Evolutionary conservation across 2,797 vertebrate species (phyloP).

Genomic region (Setipinna tenuifilis): DNA sequence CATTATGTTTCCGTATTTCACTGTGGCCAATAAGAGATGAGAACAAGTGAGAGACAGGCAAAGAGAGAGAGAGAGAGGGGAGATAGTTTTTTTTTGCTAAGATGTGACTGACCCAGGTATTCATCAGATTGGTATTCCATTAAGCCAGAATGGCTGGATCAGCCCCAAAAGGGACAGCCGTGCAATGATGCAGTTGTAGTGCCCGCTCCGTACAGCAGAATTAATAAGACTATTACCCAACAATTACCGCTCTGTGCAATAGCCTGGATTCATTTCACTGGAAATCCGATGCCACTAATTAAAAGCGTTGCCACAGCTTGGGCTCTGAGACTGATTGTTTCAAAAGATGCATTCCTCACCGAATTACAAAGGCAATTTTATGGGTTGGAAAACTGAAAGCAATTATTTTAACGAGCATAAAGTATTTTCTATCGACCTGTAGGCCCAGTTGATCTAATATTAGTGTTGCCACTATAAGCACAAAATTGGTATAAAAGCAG

Average conservation of each 20-base stretch:
- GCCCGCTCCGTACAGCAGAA: slow-evolving; percentile 81
- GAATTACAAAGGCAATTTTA: slow-evolving; percentile 77
- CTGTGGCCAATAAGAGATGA: background rate
- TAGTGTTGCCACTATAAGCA: slow-evolving; percentile 67
- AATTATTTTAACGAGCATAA: slow-evolving; percentile 79
- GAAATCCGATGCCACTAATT: slow-evolving; percentile 81
- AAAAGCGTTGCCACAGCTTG: slow-evolving; percentile 73
- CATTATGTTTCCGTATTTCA: slow-evolving; percentile 12
- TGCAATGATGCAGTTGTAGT: slow-evolving; percentile 69
- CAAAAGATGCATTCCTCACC: slow-evolving; percentile 71
- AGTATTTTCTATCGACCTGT: slow-evolving; percentile 75
- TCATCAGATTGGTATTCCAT: slow-evolving; percentile 85
- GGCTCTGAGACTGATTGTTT: slow-evolving; percentile 69
- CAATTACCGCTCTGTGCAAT: slow-evolving; percentile 87
- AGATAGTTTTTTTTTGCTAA: slow-evolving; percentile 52
- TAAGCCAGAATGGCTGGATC: slow-evolving; percentile 83
- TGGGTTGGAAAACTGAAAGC: slow-evolving; percentile 74
- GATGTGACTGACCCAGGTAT: slow-evolving; percentile 86
- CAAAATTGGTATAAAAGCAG: slow-evolving; percentile 53
- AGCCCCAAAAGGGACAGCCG: slow-evolving; percentile 69
- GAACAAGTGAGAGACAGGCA: slow-evolving; percentile 39
- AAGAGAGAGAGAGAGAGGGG: slow-evolving; percentile 24
- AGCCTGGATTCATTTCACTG: slow-evolving; percentile 75
- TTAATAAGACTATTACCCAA: slow-evolving; percentile 95
- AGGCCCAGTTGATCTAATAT: slow-evolving; percentile 73